A percentile compares a stretch with the other conserved stretches of the same genome.
phyloP scores from a whole-genome alignment of 2,888 invertebrate genomes.

The Campoplex capitator region DNA sequence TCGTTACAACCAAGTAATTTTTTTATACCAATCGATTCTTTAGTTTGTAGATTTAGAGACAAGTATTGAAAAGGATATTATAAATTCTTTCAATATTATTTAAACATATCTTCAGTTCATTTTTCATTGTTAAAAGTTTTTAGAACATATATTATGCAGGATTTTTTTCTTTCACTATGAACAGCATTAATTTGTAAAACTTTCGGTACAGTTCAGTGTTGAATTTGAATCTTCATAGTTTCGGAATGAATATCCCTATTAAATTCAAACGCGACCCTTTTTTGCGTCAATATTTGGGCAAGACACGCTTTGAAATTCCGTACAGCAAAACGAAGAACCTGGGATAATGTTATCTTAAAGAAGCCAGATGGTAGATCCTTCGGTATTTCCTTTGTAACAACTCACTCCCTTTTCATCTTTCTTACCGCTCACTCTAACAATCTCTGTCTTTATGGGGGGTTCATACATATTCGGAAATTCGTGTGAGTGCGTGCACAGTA shows the following conservation, averaged over 20 bases:
- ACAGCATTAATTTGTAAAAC: not conserved
- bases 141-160: not conserved
- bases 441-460: slow-evolving; percentile 11
- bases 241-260: slow-evolving; percentile 4
- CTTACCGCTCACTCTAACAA: slow-evolving; percentile 12
- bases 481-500: slow-evolving; percentile 34
- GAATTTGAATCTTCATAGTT: not conserved
- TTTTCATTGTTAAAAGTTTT: not conserved
- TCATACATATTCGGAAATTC: slow-evolving; percentile 3
- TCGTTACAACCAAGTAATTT: not conserved
- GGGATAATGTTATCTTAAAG: slow-evolving; percentile 68
- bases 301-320: slow-evolving; percentile 45
- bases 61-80: too few species aligned
- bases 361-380: slow-evolving; percentile 61
- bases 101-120: not conserved
- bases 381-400: slow-evolving; percentile 64
- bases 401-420: slow-evolving; percentile 49
- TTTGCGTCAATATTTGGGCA: slow-evolving; percentile 54
- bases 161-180: not conserved
- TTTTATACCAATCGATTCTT: not conserved
- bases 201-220: not conserved
- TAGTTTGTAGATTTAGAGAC: not conserved
- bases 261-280: slow-evolving; percentile 15
- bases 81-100: too few species aligned
- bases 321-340: slow-evolving; percentile 38